Evolutionary conservation across 2,888 invertebrate genomes (phyloP).

Genomic region (Carabus problematicus): DNA sequence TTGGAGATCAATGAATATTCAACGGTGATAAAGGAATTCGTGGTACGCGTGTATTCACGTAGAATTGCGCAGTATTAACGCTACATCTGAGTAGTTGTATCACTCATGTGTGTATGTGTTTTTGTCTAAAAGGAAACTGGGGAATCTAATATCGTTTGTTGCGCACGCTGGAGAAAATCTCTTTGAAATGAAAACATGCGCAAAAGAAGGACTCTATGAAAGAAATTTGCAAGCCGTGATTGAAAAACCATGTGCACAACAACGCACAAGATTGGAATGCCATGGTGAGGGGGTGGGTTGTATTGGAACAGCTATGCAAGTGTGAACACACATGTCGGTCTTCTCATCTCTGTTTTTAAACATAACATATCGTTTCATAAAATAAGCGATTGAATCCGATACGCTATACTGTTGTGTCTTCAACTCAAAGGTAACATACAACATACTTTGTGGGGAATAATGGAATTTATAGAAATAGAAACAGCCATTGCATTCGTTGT

Average conservation of each 20-base stretch:
- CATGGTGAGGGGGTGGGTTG: too few relatives aligned
- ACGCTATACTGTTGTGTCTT: too few relatives aligned
- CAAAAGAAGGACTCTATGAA: conserved; percentile 11
- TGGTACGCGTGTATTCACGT: not conserved
- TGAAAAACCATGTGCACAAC: conserved; percentile 15
- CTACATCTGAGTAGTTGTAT: not conserved
- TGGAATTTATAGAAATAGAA: too few relatives aligned
- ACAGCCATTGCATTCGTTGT: too few relatives aligned
- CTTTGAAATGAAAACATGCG: conserved; percentile 27
- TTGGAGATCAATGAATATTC: conserved; percentile 12
- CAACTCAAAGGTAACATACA: too few relatives aligned
- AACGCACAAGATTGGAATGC: conserved; percentile 6
- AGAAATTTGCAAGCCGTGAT: conserved; percentile 30
- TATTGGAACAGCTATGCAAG: too few relatives aligned
- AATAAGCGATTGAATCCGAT: too few relatives aligned
- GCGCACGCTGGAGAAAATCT: conserved; percentile 12
- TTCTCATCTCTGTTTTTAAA: not conserved
- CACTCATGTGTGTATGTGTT: not conserved
- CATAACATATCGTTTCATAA: not conserved
- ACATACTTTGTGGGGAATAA: too few relatives aligned
- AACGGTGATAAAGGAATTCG: conserved; percentile 2
- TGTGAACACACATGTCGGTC: too few relatives aligned
- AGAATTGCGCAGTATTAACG: not conserved
- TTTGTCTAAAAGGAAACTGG: conserved; percentile 13
- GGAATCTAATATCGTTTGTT: conserved; percentile 29